Evolutionary conservation across 2,797 vertebrate species (phyloP).

Genomic region (Melanitta fusca): DNA sequence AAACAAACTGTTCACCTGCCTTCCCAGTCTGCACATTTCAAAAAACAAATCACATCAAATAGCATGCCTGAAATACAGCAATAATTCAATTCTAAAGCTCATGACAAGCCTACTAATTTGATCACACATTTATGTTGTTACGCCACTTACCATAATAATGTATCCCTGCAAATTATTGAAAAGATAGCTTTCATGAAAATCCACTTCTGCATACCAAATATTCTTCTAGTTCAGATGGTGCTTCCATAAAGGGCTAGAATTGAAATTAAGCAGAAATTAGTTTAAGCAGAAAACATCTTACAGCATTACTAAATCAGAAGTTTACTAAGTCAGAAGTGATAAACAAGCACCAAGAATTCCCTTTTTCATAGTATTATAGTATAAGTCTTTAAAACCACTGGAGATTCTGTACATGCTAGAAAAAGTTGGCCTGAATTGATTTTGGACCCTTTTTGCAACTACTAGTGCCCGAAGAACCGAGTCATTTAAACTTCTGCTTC

Average conservation of each 20-base stretch:
- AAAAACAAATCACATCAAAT: neutral
- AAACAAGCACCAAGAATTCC: neutral
- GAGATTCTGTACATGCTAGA: neutral
- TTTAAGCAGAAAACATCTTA: neutral
- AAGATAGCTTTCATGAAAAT: constrained; percentile 43
- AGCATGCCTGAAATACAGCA: neutral
- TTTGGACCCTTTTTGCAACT: neutral
- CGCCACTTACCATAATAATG: neutral
- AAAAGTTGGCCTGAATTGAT: neutral
- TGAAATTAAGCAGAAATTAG: neutral
- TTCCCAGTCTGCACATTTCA: neutral
- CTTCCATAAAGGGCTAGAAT: constrained; percentile 35
- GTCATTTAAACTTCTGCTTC: neutral
- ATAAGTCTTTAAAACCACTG: neutral
- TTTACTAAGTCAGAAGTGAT: neutral
- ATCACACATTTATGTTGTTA: neutral
- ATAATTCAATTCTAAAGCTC: neutral
- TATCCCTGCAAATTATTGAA: neutral
- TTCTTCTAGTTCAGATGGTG: neutral
- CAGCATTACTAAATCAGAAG: too few species aligned
- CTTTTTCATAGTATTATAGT: neutral
- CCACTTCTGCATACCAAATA: neutral
- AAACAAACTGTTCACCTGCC: neutral
- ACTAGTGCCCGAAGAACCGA: neutral
- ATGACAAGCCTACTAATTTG: neutral